A percentile compares a stretch with the other conserved stretches of the same genome.
phyloP scores from a whole-genome alignment of 1,140 invertebrate species.

The Nasonia longicornis region DNA sequence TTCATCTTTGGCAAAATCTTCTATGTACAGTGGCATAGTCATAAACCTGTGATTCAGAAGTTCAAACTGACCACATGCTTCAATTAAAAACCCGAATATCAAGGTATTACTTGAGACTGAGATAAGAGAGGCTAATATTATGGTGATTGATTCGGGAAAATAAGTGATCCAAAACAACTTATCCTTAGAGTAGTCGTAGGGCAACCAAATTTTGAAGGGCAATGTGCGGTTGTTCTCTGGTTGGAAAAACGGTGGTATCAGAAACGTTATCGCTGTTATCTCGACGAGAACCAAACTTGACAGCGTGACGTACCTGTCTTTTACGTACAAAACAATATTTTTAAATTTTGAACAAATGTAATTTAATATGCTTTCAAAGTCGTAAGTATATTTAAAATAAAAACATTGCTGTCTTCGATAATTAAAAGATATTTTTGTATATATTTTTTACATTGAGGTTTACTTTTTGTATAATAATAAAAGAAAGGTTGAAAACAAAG shows the following conservation, averaged over 20 bases:
- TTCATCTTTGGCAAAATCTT: neutral
- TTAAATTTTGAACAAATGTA: no score
- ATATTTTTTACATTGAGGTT: no score
- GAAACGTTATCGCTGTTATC: slow-evolving; percentile 12
- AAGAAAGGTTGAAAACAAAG: no score
- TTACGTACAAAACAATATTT: neutral
- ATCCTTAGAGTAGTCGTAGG: slow-evolving; percentile 29
- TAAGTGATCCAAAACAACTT: slow-evolving; percentile 24
- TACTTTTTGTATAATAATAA: no score
- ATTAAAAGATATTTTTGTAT: no score
- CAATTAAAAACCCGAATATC: slow-evolving; percentile 50
- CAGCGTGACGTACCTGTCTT: slow-evolving; percentile 5
- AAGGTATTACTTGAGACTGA: slow-evolving; percentile 51
- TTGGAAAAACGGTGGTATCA: slow-evolving; percentile 34
- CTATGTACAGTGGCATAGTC: slow-evolving; percentile 30
- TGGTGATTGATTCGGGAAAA: slow-evolving; percentile 38
- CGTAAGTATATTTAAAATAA: no score
- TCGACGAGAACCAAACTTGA: slow-evolving; percentile 15
- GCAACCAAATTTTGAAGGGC: slow-evolving; percentile 46
- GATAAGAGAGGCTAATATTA: slow-evolving; percentile 48
- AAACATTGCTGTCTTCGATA: no score
- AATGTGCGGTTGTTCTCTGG: slow-evolving; percentile 21
- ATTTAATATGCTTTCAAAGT: no score
- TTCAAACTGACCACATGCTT: slow-evolving; percentile 49
- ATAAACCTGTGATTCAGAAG: slow-evolving; percentile 48